phyloP scores from a whole-genome alignment of 2,113 vertebrate species.

The Sprattus sprattus region DNA sequence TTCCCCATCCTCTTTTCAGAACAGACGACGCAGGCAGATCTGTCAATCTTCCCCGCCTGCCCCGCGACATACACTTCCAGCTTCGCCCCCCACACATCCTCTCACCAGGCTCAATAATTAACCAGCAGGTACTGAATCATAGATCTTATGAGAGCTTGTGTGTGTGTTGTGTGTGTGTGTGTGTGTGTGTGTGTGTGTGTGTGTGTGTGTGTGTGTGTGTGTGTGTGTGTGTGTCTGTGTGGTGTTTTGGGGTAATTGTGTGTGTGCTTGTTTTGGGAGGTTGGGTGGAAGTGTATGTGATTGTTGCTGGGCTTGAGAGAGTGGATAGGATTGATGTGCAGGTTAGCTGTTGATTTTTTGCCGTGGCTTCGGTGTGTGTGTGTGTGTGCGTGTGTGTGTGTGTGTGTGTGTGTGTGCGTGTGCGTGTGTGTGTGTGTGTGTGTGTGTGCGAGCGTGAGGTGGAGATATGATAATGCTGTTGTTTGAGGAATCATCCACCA shows the following conservation, averaged over 20 bases:
- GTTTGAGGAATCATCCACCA: constrained; percentile 36
- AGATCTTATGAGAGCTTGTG: constrained; percentile 68
- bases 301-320: neutral
- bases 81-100: constrained; percentile 36
- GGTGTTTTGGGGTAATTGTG: neutral
- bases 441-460: neutral
- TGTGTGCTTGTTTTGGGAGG: neutral
- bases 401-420: neutral
- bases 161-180: constrained; percentile 20
- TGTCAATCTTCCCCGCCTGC: constrained; percentile 64
- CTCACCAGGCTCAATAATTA: constrained; percentile 72
- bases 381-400: neutral
- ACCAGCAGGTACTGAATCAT: constrained; percentile 74
- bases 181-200: neutral
- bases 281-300: neutral
- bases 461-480: constrained; percentile 56
- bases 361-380: neutral
- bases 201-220: neutral
- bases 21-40: constrained; percentile 69
- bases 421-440: neutral
- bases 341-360: neutral
- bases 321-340: neutral
- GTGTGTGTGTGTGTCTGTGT: neutral
- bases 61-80: constrained; percentile 62
- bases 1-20: constrained; percentile 63